Conservation (phyloP, 2,888 invertebrate species). For the Napeogenes sylphis region DNA sequence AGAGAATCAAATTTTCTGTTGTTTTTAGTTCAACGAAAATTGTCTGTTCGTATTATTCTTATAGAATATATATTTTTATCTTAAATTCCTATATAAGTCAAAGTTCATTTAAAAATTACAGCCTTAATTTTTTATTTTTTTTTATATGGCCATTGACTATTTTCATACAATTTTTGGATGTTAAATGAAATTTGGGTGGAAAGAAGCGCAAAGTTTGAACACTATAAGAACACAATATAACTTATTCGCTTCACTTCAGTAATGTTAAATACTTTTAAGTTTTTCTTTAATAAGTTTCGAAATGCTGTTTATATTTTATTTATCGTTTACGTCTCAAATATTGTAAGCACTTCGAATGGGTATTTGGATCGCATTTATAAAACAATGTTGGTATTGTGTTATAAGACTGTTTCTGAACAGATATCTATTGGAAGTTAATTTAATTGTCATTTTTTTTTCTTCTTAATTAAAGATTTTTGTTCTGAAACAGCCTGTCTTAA, state of each 20-base stretch:
- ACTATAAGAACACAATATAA: too few relatives aligned
- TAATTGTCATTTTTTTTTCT: constrained; percentile 3
- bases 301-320: constrained; percentile 20
- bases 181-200: too few relatives aligned
- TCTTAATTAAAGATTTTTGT: constrained; percentile 28
- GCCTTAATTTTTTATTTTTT: too few relatives aligned
- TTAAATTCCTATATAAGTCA: too few relatives aligned
- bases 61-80: too few relatives aligned
- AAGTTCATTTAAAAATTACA: too few relatives aligned
- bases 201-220: too few relatives aligned
- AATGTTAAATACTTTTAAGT: constrained; percentile 8
- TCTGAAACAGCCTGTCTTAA: constrained; percentile 47
- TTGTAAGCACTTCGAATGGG: constrained; percentile 33
- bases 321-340: constrained; percentile 29
- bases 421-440: constrained; percentile 10
- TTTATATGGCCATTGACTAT: too few relatives aligned
- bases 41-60: too few relatives aligned
- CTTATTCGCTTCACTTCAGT: not conserved
- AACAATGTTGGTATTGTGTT: constrained; percentile 66
- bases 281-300: constrained; percentile 10
- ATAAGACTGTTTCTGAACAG: constrained; percentile 19
- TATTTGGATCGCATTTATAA: constrained; percentile 68
- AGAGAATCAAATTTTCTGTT: too few relatives aligned
- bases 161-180: too few relatives aligned
- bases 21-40: too few relatives aligned